Percentiles rank a stretch among this genome's conserved stretches.
Conservation (phyloP, 1,140 invertebrate species). For the Megalonaias nervosa region DNA sequence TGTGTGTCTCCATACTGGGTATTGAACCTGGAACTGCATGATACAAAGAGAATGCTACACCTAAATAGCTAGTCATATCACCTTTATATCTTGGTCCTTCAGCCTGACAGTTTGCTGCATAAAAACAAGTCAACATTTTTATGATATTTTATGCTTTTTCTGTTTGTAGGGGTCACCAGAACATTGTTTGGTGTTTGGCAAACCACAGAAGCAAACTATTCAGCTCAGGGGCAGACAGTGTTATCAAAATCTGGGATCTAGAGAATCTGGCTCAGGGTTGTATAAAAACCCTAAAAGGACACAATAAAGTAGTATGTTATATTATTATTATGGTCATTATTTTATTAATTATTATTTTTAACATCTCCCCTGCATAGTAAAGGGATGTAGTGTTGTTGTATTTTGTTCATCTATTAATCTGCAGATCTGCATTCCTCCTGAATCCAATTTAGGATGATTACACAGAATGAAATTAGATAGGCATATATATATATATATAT, state of each 20-base stretch:
- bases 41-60: too few relatives aligned
- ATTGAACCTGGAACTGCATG: too few relatives aligned
- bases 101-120: background rate
- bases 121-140: background rate
- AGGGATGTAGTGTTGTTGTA: too few relatives aligned
- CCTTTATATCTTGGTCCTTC: background rate
- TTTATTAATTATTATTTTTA: too few relatives aligned
- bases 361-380: too few relatives aligned
- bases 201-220: conserved; percentile 52
- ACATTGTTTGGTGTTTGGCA: conserved; percentile 58
- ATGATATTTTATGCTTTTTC: conserved; percentile 4
- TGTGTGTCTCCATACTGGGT: too few relatives aligned
- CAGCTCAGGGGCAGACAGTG: conserved; percentile 56
- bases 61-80: too few relatives aligned
- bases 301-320: conserved; percentile 51
- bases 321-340: background rate
- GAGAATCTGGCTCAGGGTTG: conserved; percentile 61
- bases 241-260: conserved; percentile 65
- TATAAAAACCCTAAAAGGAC: conserved; percentile 58
- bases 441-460: too few relatives aligned
- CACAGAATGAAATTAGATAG: too few relatives aligned
- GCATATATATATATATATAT: too few relatives aligned
- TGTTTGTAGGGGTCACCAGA: conserved; percentile 57
- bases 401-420: too few relatives aligned
- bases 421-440: too few relatives aligned